These are phyloP conservation scores for Tachuris rubrigastra DNA, from an alignment of 2,113 vertebrate genomes.

Conservation along the genomic window DNA sequence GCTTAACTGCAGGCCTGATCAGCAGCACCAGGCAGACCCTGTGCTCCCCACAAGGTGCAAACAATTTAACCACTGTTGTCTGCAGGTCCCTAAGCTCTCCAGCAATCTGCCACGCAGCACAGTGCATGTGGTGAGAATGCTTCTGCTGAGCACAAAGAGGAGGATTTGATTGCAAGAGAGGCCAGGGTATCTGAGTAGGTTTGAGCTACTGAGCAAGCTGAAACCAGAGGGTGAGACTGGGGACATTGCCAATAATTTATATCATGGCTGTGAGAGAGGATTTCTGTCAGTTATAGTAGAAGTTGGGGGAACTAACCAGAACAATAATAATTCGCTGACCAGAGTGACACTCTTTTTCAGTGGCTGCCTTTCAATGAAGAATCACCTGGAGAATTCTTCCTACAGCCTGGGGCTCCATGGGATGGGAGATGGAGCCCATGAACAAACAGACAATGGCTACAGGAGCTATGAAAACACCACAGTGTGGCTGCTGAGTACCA, in stretches of 20 bases:
- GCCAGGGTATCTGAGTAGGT: background rate
- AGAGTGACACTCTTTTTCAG: conserved; percentile 47
- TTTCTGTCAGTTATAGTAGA: background rate
- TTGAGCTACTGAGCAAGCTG: background rate
- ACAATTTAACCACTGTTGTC: background rate
- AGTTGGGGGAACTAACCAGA: background rate
- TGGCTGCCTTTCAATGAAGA: conserved; percentile 40
- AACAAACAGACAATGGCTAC: conserved; percentile 6
- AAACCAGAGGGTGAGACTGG: background rate
- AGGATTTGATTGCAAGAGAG: background rate
- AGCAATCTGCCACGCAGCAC: background rate
- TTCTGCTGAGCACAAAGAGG: background rate
- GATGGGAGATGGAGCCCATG: background rate
- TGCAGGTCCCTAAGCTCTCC: background rate
- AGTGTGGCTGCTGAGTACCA: conserved; percentile 78
- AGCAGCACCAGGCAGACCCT: background rate
- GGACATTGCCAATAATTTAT: background rate
- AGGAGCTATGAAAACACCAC: conserved; percentile 80
- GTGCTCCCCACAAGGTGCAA: background rate
- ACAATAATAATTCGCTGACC: background rate
- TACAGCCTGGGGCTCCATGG: background rate
- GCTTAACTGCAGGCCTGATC: background rate
- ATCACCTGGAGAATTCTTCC: background rate
- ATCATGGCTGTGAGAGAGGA: background rate
- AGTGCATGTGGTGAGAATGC: background rate